These are phyloP conservation scores for Capitulum mitella DNA, from an alignment of 2,888 invertebrate species.

Conservation along the genomic window DNA sequence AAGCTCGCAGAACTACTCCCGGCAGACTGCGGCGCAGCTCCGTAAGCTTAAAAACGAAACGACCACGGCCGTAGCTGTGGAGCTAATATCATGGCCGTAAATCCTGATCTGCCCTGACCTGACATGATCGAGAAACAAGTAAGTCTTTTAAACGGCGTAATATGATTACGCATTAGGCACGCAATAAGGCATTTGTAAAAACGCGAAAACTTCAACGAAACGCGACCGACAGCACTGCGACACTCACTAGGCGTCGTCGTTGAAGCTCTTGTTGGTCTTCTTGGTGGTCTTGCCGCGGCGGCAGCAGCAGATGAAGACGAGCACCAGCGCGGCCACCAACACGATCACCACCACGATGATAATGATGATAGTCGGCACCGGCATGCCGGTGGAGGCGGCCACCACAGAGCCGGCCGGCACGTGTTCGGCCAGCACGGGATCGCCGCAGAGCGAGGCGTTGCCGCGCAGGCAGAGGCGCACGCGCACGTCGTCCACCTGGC, in stretches of 20 bases:
- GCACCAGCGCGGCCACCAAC: constrained; percentile 64
- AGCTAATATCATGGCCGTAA: no score
- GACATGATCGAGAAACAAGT: no score
- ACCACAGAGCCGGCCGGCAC: constrained; percentile 32
- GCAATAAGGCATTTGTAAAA: no score
- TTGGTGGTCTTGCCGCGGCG: constrained; percentile 73
- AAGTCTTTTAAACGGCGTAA: no score
- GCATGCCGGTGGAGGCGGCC: constrained; percentile 29
- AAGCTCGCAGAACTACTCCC: no score
- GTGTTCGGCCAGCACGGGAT: constrained; percentile 25
- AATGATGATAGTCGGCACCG: constrained; percentile 67
- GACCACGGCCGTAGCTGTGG: no score
- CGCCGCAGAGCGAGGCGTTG: constrained; percentile 70
- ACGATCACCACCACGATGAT: constrained; percentile 72
- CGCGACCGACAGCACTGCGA: no score
- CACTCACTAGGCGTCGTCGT: constrained; percentile 9
- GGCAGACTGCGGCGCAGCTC: no score
- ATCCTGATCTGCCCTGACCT: no score
- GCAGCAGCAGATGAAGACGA: constrained; percentile 68
- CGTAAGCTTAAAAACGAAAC: no score
- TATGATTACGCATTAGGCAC: no score
- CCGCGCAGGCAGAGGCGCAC: constrained; percentile 73
- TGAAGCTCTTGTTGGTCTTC: constrained; percentile 48
- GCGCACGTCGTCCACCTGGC: constrained; percentile 49
- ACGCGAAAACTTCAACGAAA: no score